A percentile compares a stretch with the other conserved stretches of the same genome.
These are phyloP conservation scores for Aleiodes sp. DNA, from an alignment of 1,140 invertebrate genomes.

Conservation along the genomic window DNA sequence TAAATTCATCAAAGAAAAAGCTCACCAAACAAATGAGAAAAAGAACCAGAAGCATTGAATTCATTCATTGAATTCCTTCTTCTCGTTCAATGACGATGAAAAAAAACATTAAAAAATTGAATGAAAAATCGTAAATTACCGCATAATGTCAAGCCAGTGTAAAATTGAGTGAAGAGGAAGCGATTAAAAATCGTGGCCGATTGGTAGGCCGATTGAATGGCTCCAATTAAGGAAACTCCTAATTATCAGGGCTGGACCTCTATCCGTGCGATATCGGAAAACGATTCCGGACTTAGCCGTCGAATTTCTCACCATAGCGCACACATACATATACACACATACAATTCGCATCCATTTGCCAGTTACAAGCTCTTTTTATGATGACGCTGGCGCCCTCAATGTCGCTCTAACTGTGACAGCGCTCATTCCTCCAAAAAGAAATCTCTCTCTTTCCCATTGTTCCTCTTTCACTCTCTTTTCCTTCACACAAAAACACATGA, in stretches of 20 bases:
- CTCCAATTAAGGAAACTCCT: constrained; percentile 55
- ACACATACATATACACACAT: not conserved
- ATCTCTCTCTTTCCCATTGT: too few species aligned
- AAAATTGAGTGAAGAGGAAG: not conserved
- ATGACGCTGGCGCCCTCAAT: not conserved
- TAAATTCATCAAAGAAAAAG: too few species aligned
- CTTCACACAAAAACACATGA: not conserved
- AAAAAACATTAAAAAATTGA: too few species aligned
- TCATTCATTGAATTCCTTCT: too few species aligned
- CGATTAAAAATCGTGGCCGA: constrained; percentile 52
- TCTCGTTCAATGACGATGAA: too few species aligned
- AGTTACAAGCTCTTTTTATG: not conserved
- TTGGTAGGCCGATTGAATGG: constrained; percentile 52
- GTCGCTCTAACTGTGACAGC: not conserved
- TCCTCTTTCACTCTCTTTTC: not conserved
- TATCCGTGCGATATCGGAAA: not conserved
- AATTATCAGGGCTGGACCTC: constrained; percentile 52
- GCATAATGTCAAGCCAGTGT: too few species aligned
- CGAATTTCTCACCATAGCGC: not conserved
- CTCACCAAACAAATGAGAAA: too few species aligned
- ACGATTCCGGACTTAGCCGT: not conserved
- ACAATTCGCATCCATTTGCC: not conserved
- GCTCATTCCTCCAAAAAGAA: too few species aligned
- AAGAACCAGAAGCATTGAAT: too few species aligned
- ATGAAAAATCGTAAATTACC: too few species aligned